Percentiles rank a stretch among this genome's conserved stretches.
phyloP scores from a whole-genome alignment of 2,888 invertebrate species.

The Scaptomyza parva region DNA sequence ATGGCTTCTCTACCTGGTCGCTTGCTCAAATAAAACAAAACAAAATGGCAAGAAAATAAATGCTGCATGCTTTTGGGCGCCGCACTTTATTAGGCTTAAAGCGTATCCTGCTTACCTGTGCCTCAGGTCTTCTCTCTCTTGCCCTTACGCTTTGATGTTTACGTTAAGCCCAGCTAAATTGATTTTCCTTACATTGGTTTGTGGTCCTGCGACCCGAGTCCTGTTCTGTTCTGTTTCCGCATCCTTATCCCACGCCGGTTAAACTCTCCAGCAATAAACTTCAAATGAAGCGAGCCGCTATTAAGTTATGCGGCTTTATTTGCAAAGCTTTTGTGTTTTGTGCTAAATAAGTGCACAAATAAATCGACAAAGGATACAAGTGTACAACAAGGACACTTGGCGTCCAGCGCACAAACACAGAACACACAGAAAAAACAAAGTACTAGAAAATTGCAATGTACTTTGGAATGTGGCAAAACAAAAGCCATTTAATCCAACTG shows the following conservation, averaged over 20 bases:
- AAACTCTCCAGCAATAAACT: conserved; percentile 68
- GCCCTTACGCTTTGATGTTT: conserved; percentile 80
- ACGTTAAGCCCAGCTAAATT: conserved; percentile 79
- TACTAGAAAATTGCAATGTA: conserved; percentile 13
- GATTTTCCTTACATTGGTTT: conserved; percentile 67
- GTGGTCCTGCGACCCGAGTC: conserved; percentile 10
- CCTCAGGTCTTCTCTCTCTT: conserved; percentile 15
- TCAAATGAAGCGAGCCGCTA: conserved; percentile 77
- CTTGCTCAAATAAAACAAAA: conserved; percentile 47
- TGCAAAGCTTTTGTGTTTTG: conserved; percentile 55
- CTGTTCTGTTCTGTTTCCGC: conserved; percentile 23
- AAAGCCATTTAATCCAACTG: conserved; percentile 31
- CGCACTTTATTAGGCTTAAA: conserved; percentile 81
- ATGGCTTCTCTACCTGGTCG: conserved; percentile 2
- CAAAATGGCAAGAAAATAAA: conserved; percentile 29
- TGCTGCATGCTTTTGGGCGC: conserved; percentile 57
- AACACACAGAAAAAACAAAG: conserved; percentile 29
- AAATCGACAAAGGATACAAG: conserved; percentile 66
- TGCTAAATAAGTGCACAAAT: conserved; percentile 77
- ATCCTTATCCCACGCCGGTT: conserved; percentile 53
- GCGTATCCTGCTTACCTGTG: conserved; percentile 62
- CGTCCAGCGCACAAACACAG: background rate
- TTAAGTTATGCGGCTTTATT: conserved; percentile 80
- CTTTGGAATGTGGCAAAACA: conserved; percentile 11
- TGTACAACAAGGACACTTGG: conserved; percentile 31